Evolutionary conservation across 2,797 vertebrate genomes (phyloP).

Genomic region (Ctenopoma kingsleyae): DNA sequence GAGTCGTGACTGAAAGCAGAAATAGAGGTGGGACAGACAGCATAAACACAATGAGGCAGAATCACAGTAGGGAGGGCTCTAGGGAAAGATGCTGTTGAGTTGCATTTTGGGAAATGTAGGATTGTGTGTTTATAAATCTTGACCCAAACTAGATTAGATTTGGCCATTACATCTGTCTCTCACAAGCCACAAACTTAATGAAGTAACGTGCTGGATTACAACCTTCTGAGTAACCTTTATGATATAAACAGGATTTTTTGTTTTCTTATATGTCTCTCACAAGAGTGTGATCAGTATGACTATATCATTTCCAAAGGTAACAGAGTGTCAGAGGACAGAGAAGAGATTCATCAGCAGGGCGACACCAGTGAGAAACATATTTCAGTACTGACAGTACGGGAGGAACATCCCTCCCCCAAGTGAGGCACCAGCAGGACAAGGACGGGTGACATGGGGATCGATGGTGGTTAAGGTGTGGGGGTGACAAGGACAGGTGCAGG

Average conservation of each 20-base stretch:
- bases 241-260: background rate
- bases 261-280: background rate
- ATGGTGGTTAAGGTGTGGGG: slow-evolving; percentile 78
- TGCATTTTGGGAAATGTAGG: background rate
- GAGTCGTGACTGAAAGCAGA: background rate
- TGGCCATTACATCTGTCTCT: background rate
- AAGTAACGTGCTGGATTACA: background rate
- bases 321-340: slow-evolving; percentile 40
- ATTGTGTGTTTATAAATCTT: slow-evolving; percentile 6
- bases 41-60: background rate
- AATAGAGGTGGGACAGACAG: background rate
- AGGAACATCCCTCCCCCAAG: slow-evolving; percentile 55
- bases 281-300: background rate
- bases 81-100: background rate
- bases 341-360: slow-evolving; percentile 59
- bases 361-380: slow-evolving; percentile 57
- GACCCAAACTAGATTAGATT: background rate
- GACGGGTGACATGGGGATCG: slow-evolving; percentile 73
- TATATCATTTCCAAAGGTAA: slow-evolving; percentile 36
- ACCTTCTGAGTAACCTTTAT: slow-evolving; percentile 1
- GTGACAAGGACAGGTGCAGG: slow-evolving; percentile 82
- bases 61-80: background rate
- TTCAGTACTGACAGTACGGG: slow-evolving; percentile 64
- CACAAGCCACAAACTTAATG: background rate
- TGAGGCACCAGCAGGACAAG: slow-evolving; percentile 58